Evolutionary conservation across 2,113 vertebrate genomes (phyloP).

Genomic region (Toxotes jaculatrix): DNA sequence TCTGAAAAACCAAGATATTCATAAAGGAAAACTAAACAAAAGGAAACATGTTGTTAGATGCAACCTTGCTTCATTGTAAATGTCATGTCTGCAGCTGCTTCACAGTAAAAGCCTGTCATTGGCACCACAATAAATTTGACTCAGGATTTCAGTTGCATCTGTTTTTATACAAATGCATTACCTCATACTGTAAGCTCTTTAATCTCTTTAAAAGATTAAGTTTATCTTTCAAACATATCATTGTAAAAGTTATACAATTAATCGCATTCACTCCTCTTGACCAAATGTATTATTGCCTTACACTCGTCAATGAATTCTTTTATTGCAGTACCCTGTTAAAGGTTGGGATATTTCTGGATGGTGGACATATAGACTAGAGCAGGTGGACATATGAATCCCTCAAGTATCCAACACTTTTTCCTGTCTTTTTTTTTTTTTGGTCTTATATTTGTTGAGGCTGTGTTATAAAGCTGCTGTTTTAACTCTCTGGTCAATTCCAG

Average conservation of each 20-base stretch:
- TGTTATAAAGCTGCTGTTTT: background rate
- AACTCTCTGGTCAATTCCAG: background rate
- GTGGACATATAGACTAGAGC: no score
- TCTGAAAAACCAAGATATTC: background rate
- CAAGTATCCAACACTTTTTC: background rate
- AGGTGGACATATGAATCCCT: background rate
- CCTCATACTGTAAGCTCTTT: background rate
- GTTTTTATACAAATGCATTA: background rate
- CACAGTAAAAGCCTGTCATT: background rate
- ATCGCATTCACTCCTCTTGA: background rate
- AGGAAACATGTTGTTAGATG: background rate
- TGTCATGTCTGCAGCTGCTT: no score
- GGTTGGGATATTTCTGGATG: constrained; percentile 15
- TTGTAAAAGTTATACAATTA: background rate
- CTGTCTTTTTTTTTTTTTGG: background rate
- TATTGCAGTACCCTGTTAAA: constrained; percentile 7
- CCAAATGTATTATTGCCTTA: background rate
- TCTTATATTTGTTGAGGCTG: background rate
- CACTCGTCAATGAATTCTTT: background rate
- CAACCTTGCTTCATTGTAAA: background rate
- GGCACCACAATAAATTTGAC: background rate
- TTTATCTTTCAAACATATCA: background rate
- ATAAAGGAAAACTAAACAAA: background rate
- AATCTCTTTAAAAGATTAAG: background rate
- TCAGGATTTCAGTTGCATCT: background rate